Evolutionary conservation across 1,140 invertebrate species (phyloP), one percentile per base, ranked within the genome.

Genomic region (Habropoda laboriosa): DNA sequence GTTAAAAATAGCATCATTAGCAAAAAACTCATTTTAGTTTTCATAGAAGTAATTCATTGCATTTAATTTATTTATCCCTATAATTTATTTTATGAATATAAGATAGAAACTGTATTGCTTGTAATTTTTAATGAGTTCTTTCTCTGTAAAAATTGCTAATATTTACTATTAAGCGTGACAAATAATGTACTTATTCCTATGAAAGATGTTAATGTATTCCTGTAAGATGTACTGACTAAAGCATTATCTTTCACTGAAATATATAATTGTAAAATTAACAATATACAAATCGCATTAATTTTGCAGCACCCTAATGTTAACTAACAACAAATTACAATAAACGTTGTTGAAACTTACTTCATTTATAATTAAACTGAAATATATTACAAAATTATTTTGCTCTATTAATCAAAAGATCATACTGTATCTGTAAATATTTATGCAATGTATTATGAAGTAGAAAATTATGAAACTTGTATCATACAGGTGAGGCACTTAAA

Each of bases 261-360:
- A n/a, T 42, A 67, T 57, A 27, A 57, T 21, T 32, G 12, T 66
- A 66, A 8, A 76, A 27, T n/a, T 32, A 57, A 45, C 18, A 71
- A 2, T 45, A n/a, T 35, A 24, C 4, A 27, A 24, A 40, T 55
- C 66, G 51, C 51, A 68, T 68, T 76, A 76, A 76, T 68, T 76
- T 68, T 57, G 68, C 74, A 76, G 32, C 74, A 76, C 64, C 74
- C 63, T 76, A 68, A 68, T 68, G 27, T 58, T 58, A 47, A 21
- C 21, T 38, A n/a, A 58, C 13, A 35, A 10, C 5, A 58, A 51
- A 27, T 42, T 13, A 12, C 45, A 40, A 16, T 6, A 27, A 30
- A 27, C n/a, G n/a, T n/a, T 12, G n/a, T 10, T 45, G n/a, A 13
- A 32, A 21, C 6, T 40, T 51, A 18, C 7, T 53, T 74, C 1